phyloP scores from a whole-genome alignment of 2,888 invertebrate genomes.

The Acholoe squamosa region DNA sequence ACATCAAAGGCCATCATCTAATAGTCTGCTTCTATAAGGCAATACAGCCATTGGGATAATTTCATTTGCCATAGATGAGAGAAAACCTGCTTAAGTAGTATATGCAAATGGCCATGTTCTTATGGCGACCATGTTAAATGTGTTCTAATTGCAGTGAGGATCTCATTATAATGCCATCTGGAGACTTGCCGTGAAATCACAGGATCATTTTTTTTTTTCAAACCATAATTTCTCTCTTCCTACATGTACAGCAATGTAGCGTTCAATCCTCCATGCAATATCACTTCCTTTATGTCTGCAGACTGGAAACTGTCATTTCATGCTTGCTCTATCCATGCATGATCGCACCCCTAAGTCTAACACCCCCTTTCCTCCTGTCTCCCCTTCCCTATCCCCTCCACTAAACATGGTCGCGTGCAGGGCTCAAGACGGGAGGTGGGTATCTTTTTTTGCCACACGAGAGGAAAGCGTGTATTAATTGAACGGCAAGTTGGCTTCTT shows the following conservation, averaged over 20 bases:
- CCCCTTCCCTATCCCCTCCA: constrained; percentile 17
- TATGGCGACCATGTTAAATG: constrained; percentile 32
- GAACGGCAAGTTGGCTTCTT: constrained; percentile 50
- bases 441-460: neutral
- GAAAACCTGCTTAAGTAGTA: constrained; percentile 42
- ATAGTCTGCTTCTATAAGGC: constrained; percentile 14
- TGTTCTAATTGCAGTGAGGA: constrained; percentile 16
- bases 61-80: constrained; percentile 45
- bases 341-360: neutral
- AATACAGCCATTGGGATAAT: neutral
- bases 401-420: constrained; percentile 16
- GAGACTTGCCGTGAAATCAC: constrained; percentile 26
- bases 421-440: constrained; percentile 22
- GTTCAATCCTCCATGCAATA: neutral
- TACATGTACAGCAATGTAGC: neutral
- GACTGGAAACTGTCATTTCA: constrained; percentile 46
- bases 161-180: constrained; percentile 51
- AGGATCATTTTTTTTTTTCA: neutral
- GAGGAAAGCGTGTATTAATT: constrained; percentile 30
- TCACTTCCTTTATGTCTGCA: neutral
- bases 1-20: constrained; percentile 54
- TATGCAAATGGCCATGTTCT: constrained; percentile 37
- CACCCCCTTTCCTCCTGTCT: neutral
- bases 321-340: constrained; percentile 32
- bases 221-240: neutral